Evolutionary conservation across 2,888 invertebrate species (phyloP).

Genomic region (Endotricha flammealis): DNA sequence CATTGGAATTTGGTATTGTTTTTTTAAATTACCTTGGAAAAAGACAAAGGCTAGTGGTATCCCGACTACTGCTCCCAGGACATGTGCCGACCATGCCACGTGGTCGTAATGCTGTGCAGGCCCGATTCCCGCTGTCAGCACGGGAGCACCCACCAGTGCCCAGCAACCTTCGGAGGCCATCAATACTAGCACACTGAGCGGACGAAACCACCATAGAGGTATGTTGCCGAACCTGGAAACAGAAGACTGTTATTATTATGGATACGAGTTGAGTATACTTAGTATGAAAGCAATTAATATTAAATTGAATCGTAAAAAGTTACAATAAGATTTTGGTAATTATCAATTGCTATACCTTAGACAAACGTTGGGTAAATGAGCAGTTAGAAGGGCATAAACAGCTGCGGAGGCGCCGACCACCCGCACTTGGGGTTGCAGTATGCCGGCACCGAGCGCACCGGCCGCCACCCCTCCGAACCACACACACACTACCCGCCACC

Average conservation of each 20-base stretch:
- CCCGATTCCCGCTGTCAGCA: slow-evolving; percentile 16
- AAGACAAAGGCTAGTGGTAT: slow-evolving; percentile 80
- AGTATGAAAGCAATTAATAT: no score
- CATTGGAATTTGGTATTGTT: no score
- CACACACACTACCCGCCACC: slow-evolving; percentile 82
- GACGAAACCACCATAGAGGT: slow-evolving; percentile 75
- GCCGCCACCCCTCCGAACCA: slow-evolving; percentile 87
- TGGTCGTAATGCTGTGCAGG: slow-evolving; percentile 28
- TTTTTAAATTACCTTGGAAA: slow-evolving; percentile 68
- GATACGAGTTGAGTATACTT: no score
- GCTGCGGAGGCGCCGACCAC: slow-evolving; percentile 95
- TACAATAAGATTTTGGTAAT: no score
- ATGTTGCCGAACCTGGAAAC: slow-evolving; percentile 64
- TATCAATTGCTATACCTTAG: slow-evolving; percentile 62
- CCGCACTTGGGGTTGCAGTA: slow-evolving; percentile 84
- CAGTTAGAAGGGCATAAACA: slow-evolving; percentile 91
- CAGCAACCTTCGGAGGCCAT: slow-evolving; percentile 80
- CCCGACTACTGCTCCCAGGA: slow-evolving; percentile 83
- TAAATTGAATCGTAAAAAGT: no score
- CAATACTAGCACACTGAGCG: slow-evolving; percentile 80
- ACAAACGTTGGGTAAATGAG: slow-evolving; percentile 90
- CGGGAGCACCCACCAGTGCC: slow-evolving; percentile 39
- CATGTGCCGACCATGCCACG: slow-evolving; percentile 85
- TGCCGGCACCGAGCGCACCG: slow-evolving; percentile 86
- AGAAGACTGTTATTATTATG: no score